Evolutionary conservation across 2,797 vertebrate genomes (phyloP), one percentile per base, ranked within the genome.

Genomic region (Xyrichtys novacula): DNA sequence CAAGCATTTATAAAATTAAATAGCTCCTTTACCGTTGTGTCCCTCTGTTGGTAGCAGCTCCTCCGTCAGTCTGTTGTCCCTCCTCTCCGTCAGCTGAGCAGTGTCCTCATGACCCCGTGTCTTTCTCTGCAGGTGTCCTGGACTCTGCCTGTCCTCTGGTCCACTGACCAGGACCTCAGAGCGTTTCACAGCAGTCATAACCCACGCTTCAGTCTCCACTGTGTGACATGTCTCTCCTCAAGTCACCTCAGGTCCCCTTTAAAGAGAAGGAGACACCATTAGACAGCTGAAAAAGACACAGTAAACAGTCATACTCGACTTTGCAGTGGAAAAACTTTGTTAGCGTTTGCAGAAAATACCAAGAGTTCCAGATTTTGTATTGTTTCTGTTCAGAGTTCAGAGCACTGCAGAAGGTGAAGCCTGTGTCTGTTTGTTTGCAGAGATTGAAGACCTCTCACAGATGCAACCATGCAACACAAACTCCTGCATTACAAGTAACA

Each of bases 371-470:
- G 72, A 81, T 80, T 81, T 88, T 84, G 83, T 87, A 89, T 88
- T 84, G 83, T 87, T 90, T 88, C 79, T 83, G 39, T 65, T 63
- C 60, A 56, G 81, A 85, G 76, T 74, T 87, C 83, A 76, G 40
- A 16, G 69, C 76, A 47, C 65, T 32, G 92, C 81, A 80, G 89
- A 55, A 65, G n/a, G 71, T 65, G 2, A 50, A 69, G 76, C 57
- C 81, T 22, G 80, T 80, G 84, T 80, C 90, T 93, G 86, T 93
- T 94, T 96, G 94, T 96, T 97, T 96, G 95, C 92, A 94, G 92
- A 95, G 90, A 83, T 78, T 36, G 85, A 94, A 95, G 91, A 89
- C 87, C 69, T 81, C 92, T 70, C 72, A 64, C 16, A 76, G 94
- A 89, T 74, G 77, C 90, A 85, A 91, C 86, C 89, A 88, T 91